These are phyloP conservation scores for Oceanodroma leucorhoa DNA, from an alignment of 2,797 vertebrate species.

Conservation along the genomic window DNA sequence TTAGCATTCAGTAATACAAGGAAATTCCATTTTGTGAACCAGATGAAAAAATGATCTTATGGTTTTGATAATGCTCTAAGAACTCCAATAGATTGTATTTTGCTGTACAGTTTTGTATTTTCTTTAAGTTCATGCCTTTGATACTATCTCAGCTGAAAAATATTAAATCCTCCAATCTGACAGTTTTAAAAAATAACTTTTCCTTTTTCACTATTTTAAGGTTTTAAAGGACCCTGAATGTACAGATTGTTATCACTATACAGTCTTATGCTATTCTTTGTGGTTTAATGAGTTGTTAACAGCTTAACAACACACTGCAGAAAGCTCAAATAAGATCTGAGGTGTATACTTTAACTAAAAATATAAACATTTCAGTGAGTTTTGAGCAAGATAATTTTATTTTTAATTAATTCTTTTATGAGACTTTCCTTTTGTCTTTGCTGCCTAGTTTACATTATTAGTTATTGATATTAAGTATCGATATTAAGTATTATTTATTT, in stretches of 20 bases:
- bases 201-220: background rate
- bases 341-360: background rate
- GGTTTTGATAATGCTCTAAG: background rate
- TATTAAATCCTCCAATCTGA: background rate
- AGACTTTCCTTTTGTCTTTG: background rate
- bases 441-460: background rate
- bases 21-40: background rate
- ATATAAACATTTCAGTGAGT: background rate
- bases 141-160: background rate
- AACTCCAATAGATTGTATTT: background rate
- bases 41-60: background rate
- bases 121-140: background rate
- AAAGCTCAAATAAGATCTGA: background rate
- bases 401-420: background rate
- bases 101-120: background rate
- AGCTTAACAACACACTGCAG: background rate
- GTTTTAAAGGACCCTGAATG: background rate
- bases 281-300: background rate
- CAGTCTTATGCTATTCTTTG: background rate
- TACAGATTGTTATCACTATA: background rate
- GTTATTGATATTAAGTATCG: background rate
- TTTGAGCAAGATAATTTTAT: background rate
- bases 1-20: background rate
- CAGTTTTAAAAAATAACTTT: background rate
- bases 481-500: background rate